Percentiles rank a stretch among this genome's conserved stretches.
These are phyloP conservation scores for Rhogogaster chlorosoma DNA, from an alignment of 2,888 invertebrate species.

Conservation along the genomic window DNA sequence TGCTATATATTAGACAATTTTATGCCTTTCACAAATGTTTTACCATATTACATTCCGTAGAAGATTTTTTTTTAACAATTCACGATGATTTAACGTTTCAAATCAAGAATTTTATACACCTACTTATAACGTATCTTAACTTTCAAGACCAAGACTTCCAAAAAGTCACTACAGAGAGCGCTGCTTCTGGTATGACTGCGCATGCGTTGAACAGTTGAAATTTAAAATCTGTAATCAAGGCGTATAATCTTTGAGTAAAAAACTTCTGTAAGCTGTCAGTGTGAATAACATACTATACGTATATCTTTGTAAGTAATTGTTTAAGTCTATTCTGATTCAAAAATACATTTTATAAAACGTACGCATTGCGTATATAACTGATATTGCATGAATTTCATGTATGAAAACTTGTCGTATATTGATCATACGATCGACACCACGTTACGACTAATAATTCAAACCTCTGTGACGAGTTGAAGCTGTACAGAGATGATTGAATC, in stretches of 20 bases:
- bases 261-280: background rate
- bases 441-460: background rate
- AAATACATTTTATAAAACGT: background rate
- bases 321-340: background rate
- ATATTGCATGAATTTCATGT: background rate
- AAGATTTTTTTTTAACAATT: background rate
- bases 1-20: background rate
- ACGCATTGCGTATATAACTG: background rate
- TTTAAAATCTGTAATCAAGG: background rate
- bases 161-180: background rate
- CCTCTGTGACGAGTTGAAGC: background rate
- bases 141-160: background rate
- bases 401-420: background rate
- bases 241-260: background rate
- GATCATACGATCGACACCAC: background rate
- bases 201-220: background rate
- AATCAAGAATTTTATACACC: background rate
- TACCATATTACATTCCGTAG: background rate
- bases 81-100: background rate
- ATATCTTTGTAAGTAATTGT: background rate
- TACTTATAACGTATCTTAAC: background rate
- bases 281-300: background rate
- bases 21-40: background rate
- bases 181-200: background rate
- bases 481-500: background rate